Evolutionary conservation across 2,113 vertebrate genomes (phyloP), one percentile per base, ranked within the genome.

Genomic region (Varanus komodoensis): DNA sequence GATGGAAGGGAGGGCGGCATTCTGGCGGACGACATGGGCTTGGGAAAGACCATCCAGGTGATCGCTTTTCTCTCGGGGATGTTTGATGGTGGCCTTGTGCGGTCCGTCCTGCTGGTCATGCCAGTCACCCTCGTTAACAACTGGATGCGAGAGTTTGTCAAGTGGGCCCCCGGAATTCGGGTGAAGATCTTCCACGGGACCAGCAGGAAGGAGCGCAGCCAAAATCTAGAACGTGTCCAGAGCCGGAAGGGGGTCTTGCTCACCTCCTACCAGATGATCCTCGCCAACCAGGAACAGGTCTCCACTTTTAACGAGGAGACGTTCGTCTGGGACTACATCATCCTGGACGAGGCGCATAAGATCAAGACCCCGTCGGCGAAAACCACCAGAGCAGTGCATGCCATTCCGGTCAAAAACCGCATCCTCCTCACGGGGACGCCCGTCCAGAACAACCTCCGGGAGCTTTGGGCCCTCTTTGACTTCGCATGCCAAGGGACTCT

Each of bases 261-360:
- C 84, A 99, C 99, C 0, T 99, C 98, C 0, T 99, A 99, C 95
- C 97, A 98, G 34, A 99, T 99, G 98, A 93, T 99, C 44, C 97
- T 99, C 1, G 98, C 98, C 94, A 99, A 99, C 91, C 99, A 98
- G 98, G 97, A 98, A 93, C 98, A 98, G 52, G 95, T 99, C 11
- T 95, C 98, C 3, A 97, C 97, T 5, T 92, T 96, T 80, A 90
- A 95, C 0, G 97, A 97, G 9, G 91, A 27, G 78, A 96, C 97
- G 88, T 99, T 99, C 91, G 90, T 95, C 0, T 99, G 99, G 99
- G 99, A 99, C 94, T 99, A 99, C 0, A 68, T 99, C 75, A 97
- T 99, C 89, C 97, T 99, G 0, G 99, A 99, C 0, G 99, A 99
- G 91, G 99, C 98, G 0, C 99, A 99, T 91, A 99, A 99, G 93